Conservation (phyloP, 2,888 invertebrate genomes). For the Meteorus colon region DNA sequence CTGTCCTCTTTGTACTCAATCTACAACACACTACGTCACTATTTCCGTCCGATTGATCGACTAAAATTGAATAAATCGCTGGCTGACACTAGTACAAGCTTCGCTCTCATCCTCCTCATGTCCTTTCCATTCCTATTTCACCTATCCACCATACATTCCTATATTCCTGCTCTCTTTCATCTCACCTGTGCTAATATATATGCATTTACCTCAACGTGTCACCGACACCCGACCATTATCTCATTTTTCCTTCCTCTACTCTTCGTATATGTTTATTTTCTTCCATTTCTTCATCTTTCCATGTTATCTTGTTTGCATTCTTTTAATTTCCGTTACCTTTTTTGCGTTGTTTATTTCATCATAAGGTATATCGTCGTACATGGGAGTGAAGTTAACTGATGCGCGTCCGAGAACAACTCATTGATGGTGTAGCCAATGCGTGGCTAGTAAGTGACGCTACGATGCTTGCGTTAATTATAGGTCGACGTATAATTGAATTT, state of each 20-base stretch:
- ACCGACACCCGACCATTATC: no score
- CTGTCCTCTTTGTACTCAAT: constrained; percentile 9
- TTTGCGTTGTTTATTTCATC: neutral
- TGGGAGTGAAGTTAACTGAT: neutral
- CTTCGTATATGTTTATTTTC: no score
- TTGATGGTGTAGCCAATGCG: neutral
- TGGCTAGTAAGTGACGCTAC: neutral
- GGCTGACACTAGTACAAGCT: constrained; percentile 26
- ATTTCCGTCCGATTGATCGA: constrained; percentile 39
- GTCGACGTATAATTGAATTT: neutral
- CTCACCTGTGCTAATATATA: neutral
- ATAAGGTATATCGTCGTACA: neutral
- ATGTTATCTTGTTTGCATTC: no score
- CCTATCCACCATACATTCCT: neutral
- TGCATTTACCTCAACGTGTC: neutral
- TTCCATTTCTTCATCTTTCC: no score
- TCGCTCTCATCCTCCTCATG: neutral
- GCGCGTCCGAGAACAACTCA: neutral
- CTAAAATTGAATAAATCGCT: constrained; percentile 39
- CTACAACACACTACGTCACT: constrained; percentile 8
- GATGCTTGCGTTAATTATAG: neutral
- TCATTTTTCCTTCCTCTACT: no score
- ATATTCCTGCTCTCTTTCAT: neutral
- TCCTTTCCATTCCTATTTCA: constrained; percentile 6
- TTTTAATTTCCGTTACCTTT: no score